Percentiles rank a stretch among this genome's conserved stretches.
These are phyloP conservation scores for Syngnathus scovelli DNA, from an alignment of 2,113 vertebrate species.

Conservation along the genomic window DNA sequence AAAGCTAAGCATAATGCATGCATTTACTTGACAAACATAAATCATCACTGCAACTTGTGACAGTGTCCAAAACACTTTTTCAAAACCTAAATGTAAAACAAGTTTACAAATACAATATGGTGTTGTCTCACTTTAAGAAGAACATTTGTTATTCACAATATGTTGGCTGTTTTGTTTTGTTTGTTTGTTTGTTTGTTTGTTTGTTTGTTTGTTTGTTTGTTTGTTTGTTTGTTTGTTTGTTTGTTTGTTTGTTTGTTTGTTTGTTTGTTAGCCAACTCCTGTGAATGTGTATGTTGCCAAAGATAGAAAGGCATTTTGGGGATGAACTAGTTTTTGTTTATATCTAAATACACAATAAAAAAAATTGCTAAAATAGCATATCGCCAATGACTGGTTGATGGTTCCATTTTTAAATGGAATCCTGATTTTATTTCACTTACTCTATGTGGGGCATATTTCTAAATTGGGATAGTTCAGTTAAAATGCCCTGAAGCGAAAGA, in stretches of 20 bases:
- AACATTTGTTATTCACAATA: constrained; percentile 1
- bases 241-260: too few relatives aligned
- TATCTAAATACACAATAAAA: background rate
- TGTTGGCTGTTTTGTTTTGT: background rate
- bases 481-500: background rate
- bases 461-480: background rate
- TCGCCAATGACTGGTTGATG: background rate
- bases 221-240: too few relatives aligned
- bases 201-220: too few relatives aligned
- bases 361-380: background rate
- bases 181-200: too few relatives aligned
- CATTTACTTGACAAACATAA: constrained; percentile 62
- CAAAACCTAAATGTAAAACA: constrained; percentile 41
- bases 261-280: too few relatives aligned
- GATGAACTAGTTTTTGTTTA: background rate
- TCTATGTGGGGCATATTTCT: background rate
- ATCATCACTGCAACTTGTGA: constrained; percentile 20
- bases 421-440: background rate
- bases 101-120: constrained; percentile 29
- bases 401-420: background rate
- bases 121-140: constrained; percentile 18
- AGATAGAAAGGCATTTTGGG: background rate
- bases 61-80: constrained; percentile 38
- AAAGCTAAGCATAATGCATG: constrained; percentile 67
- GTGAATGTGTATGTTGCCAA: background rate